phyloP scores from a whole-genome alignment of 2,888 invertebrate species.

The Drosophila antonietae region DNA sequence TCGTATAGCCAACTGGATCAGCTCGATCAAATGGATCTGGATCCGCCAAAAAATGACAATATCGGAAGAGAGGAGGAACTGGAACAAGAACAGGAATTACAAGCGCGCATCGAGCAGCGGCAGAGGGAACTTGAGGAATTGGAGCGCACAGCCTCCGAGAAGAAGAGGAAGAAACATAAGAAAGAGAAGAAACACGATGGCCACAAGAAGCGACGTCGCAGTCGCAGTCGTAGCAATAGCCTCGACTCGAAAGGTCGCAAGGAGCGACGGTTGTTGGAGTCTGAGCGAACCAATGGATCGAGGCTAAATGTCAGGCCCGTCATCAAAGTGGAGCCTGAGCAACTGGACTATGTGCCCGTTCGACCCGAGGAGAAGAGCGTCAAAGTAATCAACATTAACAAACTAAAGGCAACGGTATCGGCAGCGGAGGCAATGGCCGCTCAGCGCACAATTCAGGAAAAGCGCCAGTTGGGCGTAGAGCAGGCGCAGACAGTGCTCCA shows the following conservation, averaged over 20 bases:
- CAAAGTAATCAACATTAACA: constrained; percentile 18
- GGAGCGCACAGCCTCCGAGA: neutral
- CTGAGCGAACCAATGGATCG: neutral
- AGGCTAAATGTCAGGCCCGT: too few relatives aligned
- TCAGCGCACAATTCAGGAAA: constrained; percentile 28
- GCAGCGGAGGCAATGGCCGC: neutral
- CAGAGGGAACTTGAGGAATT: neutral
- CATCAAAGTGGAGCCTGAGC: constrained; percentile 9
- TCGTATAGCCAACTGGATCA: neutral
- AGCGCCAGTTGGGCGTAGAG: constrained; percentile 36
- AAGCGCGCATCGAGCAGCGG: neutral
- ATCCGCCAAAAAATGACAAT: neutral
- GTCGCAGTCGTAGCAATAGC: constrained; percentile 20
- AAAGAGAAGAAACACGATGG: constrained; percentile 25
- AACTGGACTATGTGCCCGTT: constrained; percentile 21
- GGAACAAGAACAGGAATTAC: constrained; percentile 2
- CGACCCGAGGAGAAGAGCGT: constrained; percentile 17
- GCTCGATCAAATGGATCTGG: constrained; percentile 8
- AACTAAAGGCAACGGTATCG: neutral
- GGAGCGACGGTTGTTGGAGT: neutral
- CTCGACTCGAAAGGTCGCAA: neutral
- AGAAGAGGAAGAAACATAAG: constrained; percentile 26
- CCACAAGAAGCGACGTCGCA: constrained; percentile 30
- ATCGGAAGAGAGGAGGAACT: neutral
- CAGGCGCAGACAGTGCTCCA: constrained; percentile 38